Evolutionary conservation across 2,888 invertebrate genomes (phyloP).

Genomic region (Nomada fabriciana): DNA sequence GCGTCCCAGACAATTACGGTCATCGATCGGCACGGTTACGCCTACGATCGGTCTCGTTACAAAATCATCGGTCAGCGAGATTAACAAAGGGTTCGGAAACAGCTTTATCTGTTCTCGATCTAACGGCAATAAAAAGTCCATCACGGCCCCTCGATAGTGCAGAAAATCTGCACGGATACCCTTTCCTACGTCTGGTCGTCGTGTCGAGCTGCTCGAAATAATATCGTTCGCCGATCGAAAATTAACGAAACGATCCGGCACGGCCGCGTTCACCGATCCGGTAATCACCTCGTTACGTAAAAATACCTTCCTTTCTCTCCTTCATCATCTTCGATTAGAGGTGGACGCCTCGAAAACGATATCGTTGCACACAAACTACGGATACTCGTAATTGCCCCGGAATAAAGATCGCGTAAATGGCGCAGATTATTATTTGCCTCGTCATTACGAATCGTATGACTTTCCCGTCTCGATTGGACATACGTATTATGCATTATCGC

Average conservation of each 20-base stretch:
- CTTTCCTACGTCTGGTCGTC: conserved; percentile 13
- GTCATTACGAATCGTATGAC: background rate
- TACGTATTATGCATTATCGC: conserved; percentile 1
- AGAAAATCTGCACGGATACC: conserved; percentile 43
- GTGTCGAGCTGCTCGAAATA: conserved; percentile 34
- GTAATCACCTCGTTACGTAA: conserved; percentile 44
- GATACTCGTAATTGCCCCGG: conserved; percentile 10
- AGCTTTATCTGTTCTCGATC: conserved; percentile 65
- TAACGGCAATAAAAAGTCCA: conserved; percentile 52
- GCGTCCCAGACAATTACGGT: conserved; percentile 71
- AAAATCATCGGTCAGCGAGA: conserved; percentile 69
- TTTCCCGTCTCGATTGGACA: background rate
- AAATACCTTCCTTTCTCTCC: conserved; percentile 48
- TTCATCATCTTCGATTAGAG: background rate
- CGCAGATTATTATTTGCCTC: conserved; percentile 6
- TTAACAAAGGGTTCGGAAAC: conserved; percentile 70
- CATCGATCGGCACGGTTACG: conserved; percentile 69
- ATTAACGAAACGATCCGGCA: conserved; percentile 46
- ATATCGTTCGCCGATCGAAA: conserved; percentile 45
- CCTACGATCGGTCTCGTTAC: conserved; percentile 73
- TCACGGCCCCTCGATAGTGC: conserved; percentile 21
- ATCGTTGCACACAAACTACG: conserved; percentile 21
- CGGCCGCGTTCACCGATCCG: conserved; percentile 26
- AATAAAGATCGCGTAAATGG: conserved; percentile 3
- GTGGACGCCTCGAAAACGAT: background rate